Percentiles rank a stretch among this genome's conserved stretches.
These are phyloP conservation scores for Dermolepida albohirtum DNA, from an alignment of 2,888 invertebrate genomes.

Conservation along the genomic window DNA sequence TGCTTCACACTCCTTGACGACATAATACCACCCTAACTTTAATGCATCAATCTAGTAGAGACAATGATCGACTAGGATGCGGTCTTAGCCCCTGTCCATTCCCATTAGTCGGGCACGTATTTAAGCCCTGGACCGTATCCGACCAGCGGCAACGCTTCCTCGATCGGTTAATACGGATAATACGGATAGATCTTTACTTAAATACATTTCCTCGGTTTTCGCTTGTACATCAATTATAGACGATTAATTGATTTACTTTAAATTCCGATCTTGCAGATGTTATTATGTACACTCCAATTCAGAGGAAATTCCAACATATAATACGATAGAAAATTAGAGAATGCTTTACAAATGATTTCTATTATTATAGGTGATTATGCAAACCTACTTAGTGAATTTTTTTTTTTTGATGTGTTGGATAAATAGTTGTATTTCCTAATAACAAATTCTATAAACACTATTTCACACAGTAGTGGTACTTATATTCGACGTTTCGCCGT, in stretches of 20 bases:
- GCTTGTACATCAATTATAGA: constrained; percentile 19
- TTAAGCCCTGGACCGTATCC: constrained; percentile 8
- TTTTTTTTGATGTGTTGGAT: no score
- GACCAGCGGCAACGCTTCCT: constrained; percentile 15
- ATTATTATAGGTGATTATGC: no score
- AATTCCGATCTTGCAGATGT: background rate
- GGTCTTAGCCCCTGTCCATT: constrained; percentile 8
- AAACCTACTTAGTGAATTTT: no score
- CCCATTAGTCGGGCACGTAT: constrained; percentile 12
- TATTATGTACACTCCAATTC: no score
- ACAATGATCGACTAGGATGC: constrained; percentile 2
- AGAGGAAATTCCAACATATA: no score
- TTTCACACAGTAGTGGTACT: no score
- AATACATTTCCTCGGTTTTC: constrained; percentile 1
- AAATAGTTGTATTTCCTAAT: no score
- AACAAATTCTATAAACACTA: no score
- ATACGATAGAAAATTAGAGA: no score
- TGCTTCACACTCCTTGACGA: background rate
- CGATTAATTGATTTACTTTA: constrained; percentile 27
- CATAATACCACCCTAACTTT: background rate
- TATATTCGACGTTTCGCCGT: no score
- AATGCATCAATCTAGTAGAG: constrained; percentile 19
- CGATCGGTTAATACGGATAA: constrained; percentile 2
- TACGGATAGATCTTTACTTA: background rate
- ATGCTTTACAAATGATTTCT: no score